Conservation (phyloP, 2,888 invertebrate genomes). For the Zygothrica quintamaculata region DNA sequence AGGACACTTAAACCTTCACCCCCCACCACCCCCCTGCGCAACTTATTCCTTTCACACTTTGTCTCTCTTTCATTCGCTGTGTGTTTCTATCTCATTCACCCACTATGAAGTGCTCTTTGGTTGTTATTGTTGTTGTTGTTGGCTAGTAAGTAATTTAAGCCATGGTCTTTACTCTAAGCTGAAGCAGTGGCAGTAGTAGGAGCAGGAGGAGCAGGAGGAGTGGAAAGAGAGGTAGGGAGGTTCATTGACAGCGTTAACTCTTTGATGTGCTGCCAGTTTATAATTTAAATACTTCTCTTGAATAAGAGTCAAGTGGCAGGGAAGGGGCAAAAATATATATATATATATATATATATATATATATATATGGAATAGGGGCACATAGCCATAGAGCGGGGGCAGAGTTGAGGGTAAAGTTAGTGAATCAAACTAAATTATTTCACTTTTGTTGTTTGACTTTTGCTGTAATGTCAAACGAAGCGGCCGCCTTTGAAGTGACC, state of each 20-base stretch:
- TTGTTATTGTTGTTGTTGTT: slow-evolving; percentile 18
- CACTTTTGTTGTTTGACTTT: slow-evolving; percentile 43
- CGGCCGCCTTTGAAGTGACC: slow-evolving; percentile 57
- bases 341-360: not conserved
- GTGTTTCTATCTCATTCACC: not conserved
- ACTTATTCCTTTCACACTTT: slow-evolving; percentile 3
- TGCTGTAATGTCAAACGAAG: slow-evolving; percentile 54
- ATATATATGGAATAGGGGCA: not conserved
- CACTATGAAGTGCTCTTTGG: slow-evolving; percentile 41
- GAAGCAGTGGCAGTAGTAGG: no score
- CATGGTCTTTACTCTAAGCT: slow-evolving; percentile 14
- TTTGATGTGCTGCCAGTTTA: slow-evolving; percentile 73
- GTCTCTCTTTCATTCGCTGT: no score
- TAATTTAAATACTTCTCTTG: slow-evolving; percentile 70
- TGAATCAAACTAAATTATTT: slow-evolving; percentile 60
- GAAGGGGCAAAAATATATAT: not conserved
- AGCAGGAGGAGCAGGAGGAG: not conserved
- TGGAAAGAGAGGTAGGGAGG: slow-evolving; percentile 19
- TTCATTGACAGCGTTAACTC: slow-evolving; percentile 72
- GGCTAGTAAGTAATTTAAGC: slow-evolving; percentile 70
- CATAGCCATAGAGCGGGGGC: slow-evolving; percentile 19
- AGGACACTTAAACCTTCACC: slow-evolving; percentile 46
- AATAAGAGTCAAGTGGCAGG: slow-evolving; percentile 8
- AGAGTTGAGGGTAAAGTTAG: slow-evolving; percentile 35
- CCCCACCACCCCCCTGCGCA: not conserved